phyloP scores from a whole-genome alignment of 1,140 invertebrate genomes.

The Achatina immaculata region DNA sequence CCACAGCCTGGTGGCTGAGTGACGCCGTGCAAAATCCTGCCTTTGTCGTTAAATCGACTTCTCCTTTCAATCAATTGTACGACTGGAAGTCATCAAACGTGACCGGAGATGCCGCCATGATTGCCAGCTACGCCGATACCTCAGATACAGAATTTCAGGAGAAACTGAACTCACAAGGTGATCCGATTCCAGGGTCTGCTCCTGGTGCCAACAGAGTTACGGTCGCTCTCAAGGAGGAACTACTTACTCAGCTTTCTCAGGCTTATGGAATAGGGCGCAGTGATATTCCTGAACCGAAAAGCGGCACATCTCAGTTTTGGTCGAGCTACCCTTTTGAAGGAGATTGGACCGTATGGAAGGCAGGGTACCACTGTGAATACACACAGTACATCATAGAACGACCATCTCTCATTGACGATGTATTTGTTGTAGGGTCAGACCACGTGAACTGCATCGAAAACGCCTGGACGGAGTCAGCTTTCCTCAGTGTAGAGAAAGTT shows the following conservation, averaged over 20 bases:
- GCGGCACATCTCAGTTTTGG: not conserved
- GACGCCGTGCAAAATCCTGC: not conserved
- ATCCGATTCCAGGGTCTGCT: not conserved
- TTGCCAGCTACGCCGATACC: not conserved
- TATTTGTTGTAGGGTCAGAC: conserved; percentile 5
- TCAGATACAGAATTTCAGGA: not conserved
- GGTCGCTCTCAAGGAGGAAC: not conserved
- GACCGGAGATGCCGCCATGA: too few relatives aligned
- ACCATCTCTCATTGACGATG: not conserved
- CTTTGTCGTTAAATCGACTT: not conserved
- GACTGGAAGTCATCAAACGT: not conserved
- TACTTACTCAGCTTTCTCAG: not conserved
- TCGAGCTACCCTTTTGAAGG: not conserved
- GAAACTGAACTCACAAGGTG: not conserved
- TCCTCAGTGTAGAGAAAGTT: not conserved
- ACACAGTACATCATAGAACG: not conserved
- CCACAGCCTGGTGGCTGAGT: too few relatives aligned
- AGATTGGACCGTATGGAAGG: not conserved
- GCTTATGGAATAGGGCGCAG: not conserved
- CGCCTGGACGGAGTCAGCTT: not conserved
- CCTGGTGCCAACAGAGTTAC: not conserved
- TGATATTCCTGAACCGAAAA: not conserved
- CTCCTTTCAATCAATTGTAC: not conserved
- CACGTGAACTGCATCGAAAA: not conserved
- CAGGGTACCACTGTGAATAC: not conserved